Evolutionary conservation across 2,113 vertebrate genomes (phyloP).

Genomic region (Tamias sibiricus): DNA sequence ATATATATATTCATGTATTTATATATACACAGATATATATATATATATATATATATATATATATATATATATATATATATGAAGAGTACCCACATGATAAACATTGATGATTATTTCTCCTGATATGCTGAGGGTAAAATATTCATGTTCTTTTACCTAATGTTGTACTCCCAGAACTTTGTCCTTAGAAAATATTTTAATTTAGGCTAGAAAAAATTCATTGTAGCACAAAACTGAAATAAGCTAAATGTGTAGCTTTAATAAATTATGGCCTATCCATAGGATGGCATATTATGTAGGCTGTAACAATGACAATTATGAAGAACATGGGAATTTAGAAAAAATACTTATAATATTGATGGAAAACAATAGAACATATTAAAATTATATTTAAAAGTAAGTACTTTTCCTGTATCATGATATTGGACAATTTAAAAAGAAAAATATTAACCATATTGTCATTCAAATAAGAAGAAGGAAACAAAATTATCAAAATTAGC

Average conservation of each 20-base stretch:
- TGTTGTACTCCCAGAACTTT: neutral
- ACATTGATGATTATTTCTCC: conserved; percentile 27
- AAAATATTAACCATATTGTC: neutral
- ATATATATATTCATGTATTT: too few relatives aligned
- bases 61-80: too few relatives aligned
- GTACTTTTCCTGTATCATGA: neutral
- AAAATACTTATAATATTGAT: neutral
- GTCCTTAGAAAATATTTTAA: conserved; percentile 17
- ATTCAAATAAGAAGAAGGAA: conserved; percentile 21
- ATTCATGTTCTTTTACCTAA: neutral
- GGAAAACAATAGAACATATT: neutral
- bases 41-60: too few relatives aligned
- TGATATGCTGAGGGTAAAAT: neutral
- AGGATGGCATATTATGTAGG: neutral
- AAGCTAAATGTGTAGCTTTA: neutral
- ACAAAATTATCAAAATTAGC: neutral
- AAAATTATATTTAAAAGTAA: neutral
- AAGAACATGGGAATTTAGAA: neutral
- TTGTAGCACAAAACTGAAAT: neutral
- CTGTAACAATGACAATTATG: neutral
- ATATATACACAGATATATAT: too few relatives aligned
- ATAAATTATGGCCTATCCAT: neutral
- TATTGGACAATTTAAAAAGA: neutral
- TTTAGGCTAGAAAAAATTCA: neutral
- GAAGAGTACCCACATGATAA: neutral